Conservation (phyloP, 2,113 vertebrate genomes). For the Marcusenius ussheri region DNA sequence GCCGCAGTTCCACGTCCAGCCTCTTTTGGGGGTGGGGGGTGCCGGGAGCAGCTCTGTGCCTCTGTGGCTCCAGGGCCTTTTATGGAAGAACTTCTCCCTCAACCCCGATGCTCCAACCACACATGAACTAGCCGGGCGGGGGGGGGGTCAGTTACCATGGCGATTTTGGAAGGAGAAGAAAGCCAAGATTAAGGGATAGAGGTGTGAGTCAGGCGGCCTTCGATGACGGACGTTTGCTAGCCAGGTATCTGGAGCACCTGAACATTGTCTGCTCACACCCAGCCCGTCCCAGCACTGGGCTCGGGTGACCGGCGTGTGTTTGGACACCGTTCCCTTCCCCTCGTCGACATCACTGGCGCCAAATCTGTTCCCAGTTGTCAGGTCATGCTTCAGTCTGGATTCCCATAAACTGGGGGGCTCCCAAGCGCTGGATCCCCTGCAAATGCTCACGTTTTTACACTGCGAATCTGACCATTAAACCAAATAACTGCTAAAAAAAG, state of each 20-base stretch:
- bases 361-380: neutral
- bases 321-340: neutral
- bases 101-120: neutral
- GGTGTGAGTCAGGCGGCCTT: neutral
- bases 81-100: conserved; percentile 34
- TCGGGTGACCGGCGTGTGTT: neutral
- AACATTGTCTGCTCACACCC: neutral
- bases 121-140: neutral
- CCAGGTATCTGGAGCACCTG: neutral
- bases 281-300: neutral
- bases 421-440: neutral
- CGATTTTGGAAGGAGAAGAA: neutral
- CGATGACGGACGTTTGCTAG: neutral
- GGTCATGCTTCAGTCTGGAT: neutral
- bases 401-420: neutral
- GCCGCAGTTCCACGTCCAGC: neutral
- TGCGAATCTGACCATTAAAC: neutral
- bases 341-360: neutral
- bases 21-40: neutral
- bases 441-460: neutral
- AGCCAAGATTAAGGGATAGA: neutral
- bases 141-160: neutral
- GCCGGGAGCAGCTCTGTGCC: neutral
- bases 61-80: conserved; percentile 21
- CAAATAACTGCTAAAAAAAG: neutral